These are phyloP conservation scores for Drosophila takahashii DNA, from an alignment of 1,140 invertebrate genomes.

Conservation along the genomic window DNA sequence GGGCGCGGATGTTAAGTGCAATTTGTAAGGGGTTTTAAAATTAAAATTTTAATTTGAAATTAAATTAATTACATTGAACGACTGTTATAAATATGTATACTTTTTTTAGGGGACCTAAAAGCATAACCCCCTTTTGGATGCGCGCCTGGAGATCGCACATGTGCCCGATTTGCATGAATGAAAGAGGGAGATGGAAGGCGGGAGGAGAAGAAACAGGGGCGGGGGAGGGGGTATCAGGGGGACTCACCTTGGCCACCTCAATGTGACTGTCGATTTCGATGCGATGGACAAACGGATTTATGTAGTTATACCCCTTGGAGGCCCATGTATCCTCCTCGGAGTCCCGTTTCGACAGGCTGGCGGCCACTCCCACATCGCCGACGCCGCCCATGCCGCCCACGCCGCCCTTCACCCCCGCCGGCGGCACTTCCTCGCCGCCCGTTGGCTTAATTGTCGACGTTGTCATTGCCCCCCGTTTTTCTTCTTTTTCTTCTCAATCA, in stretches of 20 bases:
- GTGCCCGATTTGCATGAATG: constrained; percentile 57
- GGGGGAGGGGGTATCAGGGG: neutral
- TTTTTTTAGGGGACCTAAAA: neutral
- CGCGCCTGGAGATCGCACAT: constrained; percentile 31
- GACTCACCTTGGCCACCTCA: constrained; percentile 93
- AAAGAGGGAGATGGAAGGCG: constrained; percentile 10
- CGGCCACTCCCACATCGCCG: constrained; percentile 16
- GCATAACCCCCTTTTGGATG: neutral
- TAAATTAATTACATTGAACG: too few species aligned
- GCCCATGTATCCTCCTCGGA: constrained; percentile 80
- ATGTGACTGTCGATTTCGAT: constrained; percentile 92
- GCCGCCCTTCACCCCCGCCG: neutral
- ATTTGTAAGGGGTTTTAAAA: neutral
- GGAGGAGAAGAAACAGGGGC: neutral
- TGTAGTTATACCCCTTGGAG: constrained; percentile 85
- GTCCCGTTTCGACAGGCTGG: constrained; percentile 60
- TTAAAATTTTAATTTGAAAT: too few species aligned
- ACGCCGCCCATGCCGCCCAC: constrained; percentile 2
- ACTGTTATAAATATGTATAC: neutral
- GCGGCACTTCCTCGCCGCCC: constrained; percentile 20
- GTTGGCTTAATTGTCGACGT: constrained; percentile 61
- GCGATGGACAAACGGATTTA: constrained; percentile 94
- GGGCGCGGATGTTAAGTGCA: neutral
- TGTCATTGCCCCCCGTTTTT: constrained; percentile 51
- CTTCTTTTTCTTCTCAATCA: neutral